Percentiles rank a stretch among this genome's conserved stretches.
phyloP scores from a whole-genome alignment of 2,113 vertebrate genomes.

The Mobula hypostoma region DNA sequence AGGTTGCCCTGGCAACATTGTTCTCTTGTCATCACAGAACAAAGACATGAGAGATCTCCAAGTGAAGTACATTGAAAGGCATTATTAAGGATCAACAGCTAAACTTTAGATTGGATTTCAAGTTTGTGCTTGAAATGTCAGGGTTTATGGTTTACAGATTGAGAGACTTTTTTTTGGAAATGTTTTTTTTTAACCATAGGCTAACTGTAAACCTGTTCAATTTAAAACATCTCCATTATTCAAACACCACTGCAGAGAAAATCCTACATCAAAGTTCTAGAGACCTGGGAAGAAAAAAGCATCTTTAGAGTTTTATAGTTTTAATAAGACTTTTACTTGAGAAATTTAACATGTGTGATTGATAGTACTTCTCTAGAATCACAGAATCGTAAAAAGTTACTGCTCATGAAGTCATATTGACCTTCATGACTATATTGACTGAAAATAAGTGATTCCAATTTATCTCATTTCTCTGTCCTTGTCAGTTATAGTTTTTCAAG shows the following conservation, averaged over 20 bases:
- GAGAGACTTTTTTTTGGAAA: slow-evolving; percentile 5
- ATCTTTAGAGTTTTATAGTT: neutral
- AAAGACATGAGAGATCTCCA: slow-evolving; percentile 23
- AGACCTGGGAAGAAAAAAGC: neutral
- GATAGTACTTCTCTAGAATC: too few species aligned
- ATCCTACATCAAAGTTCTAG: neutral
- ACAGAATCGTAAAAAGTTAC: too few species aligned
- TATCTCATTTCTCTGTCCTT: too few species aligned
- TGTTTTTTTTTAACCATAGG: neutral
- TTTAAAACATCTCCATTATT: neutral
- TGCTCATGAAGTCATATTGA: too few species aligned
- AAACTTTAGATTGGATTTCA: slow-evolving; percentile 29
- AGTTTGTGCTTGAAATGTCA: slow-evolving; percentile 30
- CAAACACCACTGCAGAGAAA: neutral
- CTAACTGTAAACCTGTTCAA: neutral
- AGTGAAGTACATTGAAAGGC: slow-evolving; percentile 8
- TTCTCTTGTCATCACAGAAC: slow-evolving; percentile 29
- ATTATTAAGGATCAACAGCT: slow-evolving; percentile 28
- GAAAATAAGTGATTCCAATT: too few species aligned
- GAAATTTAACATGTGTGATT: neutral
- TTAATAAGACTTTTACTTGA: too few species aligned
- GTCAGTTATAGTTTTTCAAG: too few species aligned
- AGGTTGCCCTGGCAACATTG: slow-evolving; percentile 8
- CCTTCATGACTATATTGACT: too few species aligned
- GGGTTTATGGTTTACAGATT: slow-evolving; percentile 19